Base-by-base conservation (phyloP, 2,888 invertebrate genomes). In the Teleiodes luculella region DNA sequence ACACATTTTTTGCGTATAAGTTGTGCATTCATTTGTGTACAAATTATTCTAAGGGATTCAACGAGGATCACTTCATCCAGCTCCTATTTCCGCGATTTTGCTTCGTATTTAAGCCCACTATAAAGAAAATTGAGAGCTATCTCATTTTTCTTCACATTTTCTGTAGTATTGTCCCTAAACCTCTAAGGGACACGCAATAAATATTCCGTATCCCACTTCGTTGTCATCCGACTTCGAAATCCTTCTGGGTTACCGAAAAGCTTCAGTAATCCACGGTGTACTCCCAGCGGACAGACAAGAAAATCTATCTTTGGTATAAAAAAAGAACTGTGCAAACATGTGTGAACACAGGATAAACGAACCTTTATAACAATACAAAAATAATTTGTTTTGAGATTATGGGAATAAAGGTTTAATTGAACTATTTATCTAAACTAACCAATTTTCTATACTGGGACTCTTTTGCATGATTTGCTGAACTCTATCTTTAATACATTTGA, bases 211-310 rank as follows among this genome's bases (percentile, higher is more conserved):
- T 55, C 59, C 61, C 52, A 30, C 54, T 48, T 57, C 36, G 53
- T 48, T 36, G 53, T 61, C 57, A 58, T 57, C 57, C 53, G 48
- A 58, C 52, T 61, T 57, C 37, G 61, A 45, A 57, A 63, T 61
- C 62, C 63, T 60, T 57, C 53, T 54, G 62, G 60, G 58, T 62
- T 64, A 63, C 55, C 54, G 56, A 45, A 59, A 54, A 61, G 57
- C 60, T 53, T 54, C 58, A 36, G 49, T 63, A 64, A 64, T 53
- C 61, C 36, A 18, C 14, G 41, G 36, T 24, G 24, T 43, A 59
- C 41, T 56, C 59, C 56, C 46, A 35, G 57, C 33, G 55, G 64
- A 62, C 56, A 52, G 52, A 16, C 54, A 54, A 57, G 57, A 57
- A 62, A 58, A 61, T 61, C 53, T 60, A 35, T 53, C 37, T 54